A percentile compares a stretch with the other conserved stretches of the same genome.
Evolutionary conservation across 2,888 invertebrate species (phyloP).

Genomic region (Amphimallon solstitiale): DNA sequence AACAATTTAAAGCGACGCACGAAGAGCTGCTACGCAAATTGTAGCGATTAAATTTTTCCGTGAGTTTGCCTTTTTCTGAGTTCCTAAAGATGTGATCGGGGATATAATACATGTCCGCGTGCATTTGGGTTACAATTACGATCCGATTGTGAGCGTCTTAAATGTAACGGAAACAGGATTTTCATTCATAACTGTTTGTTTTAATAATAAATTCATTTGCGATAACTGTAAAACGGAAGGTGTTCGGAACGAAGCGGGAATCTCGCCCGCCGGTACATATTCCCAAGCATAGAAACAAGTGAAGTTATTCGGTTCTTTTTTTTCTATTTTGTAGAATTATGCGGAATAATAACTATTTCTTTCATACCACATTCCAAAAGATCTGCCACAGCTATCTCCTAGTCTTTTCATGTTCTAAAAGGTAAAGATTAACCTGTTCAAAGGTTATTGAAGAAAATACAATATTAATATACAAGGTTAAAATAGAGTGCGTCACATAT

Average conservation of each 20-base stretch:
- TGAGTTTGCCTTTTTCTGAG: neutral
- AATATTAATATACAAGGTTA: too few species aligned
- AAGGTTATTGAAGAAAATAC: too few species aligned
- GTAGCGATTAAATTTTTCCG: neutral
- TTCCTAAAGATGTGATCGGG: neutral
- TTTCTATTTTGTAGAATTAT: neutral
- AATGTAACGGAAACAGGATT: slow-evolving; percentile 35
- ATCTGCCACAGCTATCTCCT: neutral
- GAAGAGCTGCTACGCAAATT: too few species aligned
- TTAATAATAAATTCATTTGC: slow-evolving; percentile 36
- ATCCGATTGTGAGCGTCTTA: slow-evolving; percentile 35
- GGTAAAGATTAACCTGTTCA: too few species aligned
- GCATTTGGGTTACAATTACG: slow-evolving; percentile 37
- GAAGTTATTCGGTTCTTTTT: too few species aligned
- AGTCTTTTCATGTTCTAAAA: too few species aligned
- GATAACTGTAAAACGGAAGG: slow-evolving; percentile 36
- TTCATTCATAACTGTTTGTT: slow-evolving; percentile 39
- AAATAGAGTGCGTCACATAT: too few species aligned
- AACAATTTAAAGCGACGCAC: too few species aligned
- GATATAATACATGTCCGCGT: neutral
- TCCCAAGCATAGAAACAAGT: too few species aligned
- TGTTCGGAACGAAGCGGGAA: slow-evolving; percentile 5
- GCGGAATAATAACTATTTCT: neutral
- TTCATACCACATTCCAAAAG: neutral
- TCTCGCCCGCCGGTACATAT: neutral